Conservation (phyloP, 2,888 invertebrate genomes). For the Cosmia trapezina region DNA sequence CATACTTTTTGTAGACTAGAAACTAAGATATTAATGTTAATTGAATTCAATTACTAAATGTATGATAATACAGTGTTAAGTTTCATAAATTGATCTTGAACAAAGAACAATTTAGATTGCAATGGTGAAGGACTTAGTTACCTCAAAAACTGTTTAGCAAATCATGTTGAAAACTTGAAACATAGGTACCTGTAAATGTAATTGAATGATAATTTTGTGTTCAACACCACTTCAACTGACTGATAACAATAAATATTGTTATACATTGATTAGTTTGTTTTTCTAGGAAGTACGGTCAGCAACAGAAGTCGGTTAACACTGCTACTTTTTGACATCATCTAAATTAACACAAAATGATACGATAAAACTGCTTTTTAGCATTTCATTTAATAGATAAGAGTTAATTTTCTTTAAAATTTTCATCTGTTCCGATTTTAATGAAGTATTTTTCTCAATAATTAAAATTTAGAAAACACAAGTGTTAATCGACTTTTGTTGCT, state of each 20-base stretch:
- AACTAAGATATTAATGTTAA: conserved; percentile 27
- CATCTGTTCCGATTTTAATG: no score
- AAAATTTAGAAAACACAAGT: no score
- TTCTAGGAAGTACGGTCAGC: neutral
- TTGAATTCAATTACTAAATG: conserved; percentile 37
- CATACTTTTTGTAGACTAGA: conserved; percentile 44
- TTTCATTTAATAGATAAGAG: no score
- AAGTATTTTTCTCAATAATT: no score
- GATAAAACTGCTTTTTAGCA: no score
- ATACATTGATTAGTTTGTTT: conserved; percentile 28
- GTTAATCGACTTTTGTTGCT: no score
- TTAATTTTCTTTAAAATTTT: no score
- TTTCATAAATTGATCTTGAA: conserved; percentile 18
- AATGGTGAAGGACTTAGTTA: conserved; percentile 44
- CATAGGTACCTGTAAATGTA: conserved; percentile 20
- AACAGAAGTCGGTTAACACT: no score
- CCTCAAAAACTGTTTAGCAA: conserved; percentile 33
- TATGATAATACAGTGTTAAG: conserved; percentile 43
- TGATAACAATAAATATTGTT: conserved; percentile 54
- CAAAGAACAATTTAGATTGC: conserved; percentile 26
- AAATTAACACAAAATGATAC: no score
- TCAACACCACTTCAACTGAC: conserved; percentile 41
- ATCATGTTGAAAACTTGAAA: conserved; percentile 14
- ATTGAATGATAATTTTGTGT: conserved; percentile 39
- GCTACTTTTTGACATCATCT: no score